A percentile compares a stretch with the other conserved stretches of the same genome.
These are phyloP conservation scores for Champsocephalus esox DNA, from an alignment of 2,797 vertebrate genomes.

Conservation along the genomic window DNA sequence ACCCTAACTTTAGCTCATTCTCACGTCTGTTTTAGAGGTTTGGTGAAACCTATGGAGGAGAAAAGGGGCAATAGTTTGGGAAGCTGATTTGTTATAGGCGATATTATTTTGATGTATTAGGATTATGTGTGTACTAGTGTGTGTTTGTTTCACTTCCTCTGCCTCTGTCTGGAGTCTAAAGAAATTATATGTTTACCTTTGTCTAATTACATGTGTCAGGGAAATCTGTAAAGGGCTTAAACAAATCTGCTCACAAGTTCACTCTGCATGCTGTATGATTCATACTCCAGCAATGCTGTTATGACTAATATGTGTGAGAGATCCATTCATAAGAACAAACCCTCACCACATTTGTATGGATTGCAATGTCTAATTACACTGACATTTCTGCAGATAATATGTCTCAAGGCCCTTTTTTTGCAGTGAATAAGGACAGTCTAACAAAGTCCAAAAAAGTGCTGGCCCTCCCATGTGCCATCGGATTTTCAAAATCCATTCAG, in stretches of 20 bases:
- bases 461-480: too few relatives aligned
- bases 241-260: constrained; percentile 3
- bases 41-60: constrained; percentile 36
- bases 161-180: background rate
- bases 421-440: background rate
- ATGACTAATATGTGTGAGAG: background rate
- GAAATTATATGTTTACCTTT: constrained; percentile 23
- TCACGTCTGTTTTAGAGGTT: constrained; percentile 46
- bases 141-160: constrained; percentile 4
- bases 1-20: constrained; percentile 46
- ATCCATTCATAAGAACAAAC: constrained; percentile 31
- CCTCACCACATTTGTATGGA: constrained; percentile 4
- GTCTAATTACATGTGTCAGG: constrained; percentile 26
- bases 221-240: constrained; percentile 5
- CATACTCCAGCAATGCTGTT: constrained; percentile 15
- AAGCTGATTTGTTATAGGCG: background rate
- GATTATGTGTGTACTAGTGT: background rate
- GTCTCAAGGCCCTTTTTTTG: background rate
- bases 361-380: background rate
- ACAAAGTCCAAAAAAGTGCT: background rate
- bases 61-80: background rate
- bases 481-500: background rate
- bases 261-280: constrained; percentile 12
- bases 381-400: constrained; percentile 16
- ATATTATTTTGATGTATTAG: background rate